These are phyloP conservation scores for Leucopsar rothschildi DNA, from an alignment of 2,113 vertebrate species.

Conservation along the genomic window DNA sequence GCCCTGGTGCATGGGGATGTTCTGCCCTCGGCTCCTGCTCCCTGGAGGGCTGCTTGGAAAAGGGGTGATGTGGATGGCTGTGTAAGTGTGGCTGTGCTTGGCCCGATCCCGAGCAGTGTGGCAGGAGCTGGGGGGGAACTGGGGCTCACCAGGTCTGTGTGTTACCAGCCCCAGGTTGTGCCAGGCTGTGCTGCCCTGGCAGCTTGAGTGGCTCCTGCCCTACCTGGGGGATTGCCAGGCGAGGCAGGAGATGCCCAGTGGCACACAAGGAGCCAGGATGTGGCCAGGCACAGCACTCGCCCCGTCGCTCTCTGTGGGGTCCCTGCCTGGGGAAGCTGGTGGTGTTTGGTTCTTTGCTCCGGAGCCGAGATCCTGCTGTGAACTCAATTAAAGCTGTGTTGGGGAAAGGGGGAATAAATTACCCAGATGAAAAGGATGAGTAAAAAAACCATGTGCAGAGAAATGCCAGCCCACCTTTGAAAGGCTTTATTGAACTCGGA, in stretches of 20 bases:
- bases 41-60: neutral
- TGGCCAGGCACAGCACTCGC: neutral
- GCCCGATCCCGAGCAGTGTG: fast-evolving
- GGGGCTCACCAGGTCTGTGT: neutral
- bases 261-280: neutral
- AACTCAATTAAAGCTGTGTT: conserved; percentile 42
- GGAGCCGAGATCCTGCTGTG: neutral
- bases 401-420: conserved; percentile 22
- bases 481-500: neutral
- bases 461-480: conserved; percentile 22
- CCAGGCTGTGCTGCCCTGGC: neutral
- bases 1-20: neutral
- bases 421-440: conserved; percentile 19
- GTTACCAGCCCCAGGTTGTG: neutral
- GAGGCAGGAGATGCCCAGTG: neutral
- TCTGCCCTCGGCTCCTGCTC: neutral
- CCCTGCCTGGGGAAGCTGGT: neutral
- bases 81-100: neutral
- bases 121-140: neutral
- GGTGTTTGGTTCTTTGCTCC: neutral
- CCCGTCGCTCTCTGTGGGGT: neutral
- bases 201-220: neutral
- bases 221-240: neutral
- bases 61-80: neutral
- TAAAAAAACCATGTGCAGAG: neutral